These are phyloP conservation scores for Bradypus variegatus DNA, from an alignment of 2,797 vertebrate genomes.

Conservation along the genomic window DNA sequence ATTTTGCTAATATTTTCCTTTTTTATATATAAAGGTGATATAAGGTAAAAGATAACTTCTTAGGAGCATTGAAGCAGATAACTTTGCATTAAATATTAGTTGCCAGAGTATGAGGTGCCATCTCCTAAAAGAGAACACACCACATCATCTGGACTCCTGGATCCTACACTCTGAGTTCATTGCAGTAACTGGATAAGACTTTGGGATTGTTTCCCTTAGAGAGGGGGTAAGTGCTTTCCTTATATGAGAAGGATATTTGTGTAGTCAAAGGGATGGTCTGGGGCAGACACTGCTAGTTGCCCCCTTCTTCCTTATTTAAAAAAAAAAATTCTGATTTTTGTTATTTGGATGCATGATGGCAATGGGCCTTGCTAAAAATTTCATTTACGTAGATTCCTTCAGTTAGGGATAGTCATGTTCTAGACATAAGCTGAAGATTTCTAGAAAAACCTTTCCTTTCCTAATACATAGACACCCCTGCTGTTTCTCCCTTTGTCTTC, in stretches of 20 bases:
- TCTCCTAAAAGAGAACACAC: background rate
- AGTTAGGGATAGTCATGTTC: background rate
- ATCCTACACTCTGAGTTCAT: background rate
- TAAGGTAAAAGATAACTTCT: background rate
- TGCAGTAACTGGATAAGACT: background rate
- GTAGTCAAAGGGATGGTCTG: too few relatives aligned
- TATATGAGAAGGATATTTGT: background rate
- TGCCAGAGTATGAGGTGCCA: background rate
- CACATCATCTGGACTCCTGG: background rate
- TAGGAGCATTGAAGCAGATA: background rate
- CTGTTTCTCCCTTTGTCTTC: background rate
- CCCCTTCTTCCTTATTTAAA: background rate
- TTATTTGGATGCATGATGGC: background rate
- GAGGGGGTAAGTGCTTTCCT: background rate
- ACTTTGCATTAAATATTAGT: background rate
- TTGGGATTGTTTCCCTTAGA: background rate
- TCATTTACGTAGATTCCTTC: background rate
- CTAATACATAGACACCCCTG: background rate
- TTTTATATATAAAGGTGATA: background rate
- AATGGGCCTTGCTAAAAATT: background rate
- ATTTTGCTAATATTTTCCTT: background rate
- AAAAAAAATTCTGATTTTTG: background rate
- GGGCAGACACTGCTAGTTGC: background rate
- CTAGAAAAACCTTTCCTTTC: conserved; percentile 16
- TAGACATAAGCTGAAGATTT: background rate